These are phyloP conservation scores for Rhineura floridana DNA, from an alignment of 2,113 vertebrate genomes.

Conservation along the genomic window DNA sequence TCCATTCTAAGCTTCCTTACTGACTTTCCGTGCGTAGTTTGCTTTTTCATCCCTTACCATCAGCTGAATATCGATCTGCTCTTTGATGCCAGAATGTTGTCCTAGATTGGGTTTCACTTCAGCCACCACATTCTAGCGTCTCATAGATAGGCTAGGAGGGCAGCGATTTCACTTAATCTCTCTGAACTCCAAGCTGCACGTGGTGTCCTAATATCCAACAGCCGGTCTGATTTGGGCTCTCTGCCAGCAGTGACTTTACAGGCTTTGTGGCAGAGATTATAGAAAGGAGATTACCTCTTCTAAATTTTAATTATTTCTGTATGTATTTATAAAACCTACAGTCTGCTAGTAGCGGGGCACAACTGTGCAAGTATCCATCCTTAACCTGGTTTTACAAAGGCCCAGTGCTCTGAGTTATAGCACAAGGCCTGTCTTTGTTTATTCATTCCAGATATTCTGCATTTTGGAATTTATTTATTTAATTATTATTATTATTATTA, in stretches of 20 bases:
- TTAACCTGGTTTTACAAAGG: constrained; percentile 74
- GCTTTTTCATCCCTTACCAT: neutral
- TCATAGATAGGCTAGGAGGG: neutral
- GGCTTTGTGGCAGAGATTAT: constrained; percentile 88
- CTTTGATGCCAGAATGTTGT: neutral
- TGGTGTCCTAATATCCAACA: constrained; percentile 75
- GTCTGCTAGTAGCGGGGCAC: constrained; percentile 77
- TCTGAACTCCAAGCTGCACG: constrained; percentile 52
- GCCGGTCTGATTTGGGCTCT: constrained; percentile 72
- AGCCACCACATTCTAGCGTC: constrained; percentile 13
- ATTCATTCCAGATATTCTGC: constrained; percentile 26
- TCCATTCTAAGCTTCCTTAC: neutral
- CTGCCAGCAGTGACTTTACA: constrained; percentile 82
- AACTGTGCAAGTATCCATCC: constrained; percentile 73
- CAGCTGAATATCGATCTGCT: neutral
- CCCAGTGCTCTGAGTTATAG: neutral
- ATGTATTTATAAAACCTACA: constrained; percentile 87
- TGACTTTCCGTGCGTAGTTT: constrained; percentile 10
- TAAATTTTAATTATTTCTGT: constrained; percentile 97
- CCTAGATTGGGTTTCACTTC: neutral
- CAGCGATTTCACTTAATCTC: constrained; percentile 57
- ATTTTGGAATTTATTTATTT: constrained; percentile 10
- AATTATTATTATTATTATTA: too few relatives aligned
- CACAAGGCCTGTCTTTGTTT: constrained; percentile 23
- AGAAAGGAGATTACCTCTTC: constrained; percentile 86